Evolutionary conservation across 2,113 vertebrate species (phyloP), one percentile per base, ranked within the genome.

Genomic region (Nibea albiflora): DNA sequence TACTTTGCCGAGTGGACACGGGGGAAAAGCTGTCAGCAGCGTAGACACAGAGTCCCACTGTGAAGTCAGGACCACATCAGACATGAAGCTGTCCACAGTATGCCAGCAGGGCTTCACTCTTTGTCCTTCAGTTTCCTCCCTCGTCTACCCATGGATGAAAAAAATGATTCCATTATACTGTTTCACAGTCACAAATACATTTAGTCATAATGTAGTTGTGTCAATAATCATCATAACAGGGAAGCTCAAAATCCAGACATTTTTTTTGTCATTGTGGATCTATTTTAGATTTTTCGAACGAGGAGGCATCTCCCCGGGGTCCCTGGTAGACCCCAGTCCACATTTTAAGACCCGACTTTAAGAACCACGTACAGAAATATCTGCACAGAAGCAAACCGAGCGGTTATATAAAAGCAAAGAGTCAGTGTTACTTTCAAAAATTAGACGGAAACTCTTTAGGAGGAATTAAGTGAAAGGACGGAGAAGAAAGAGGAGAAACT

Each of bases 11-110:
- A 85, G 71, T 85, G 73, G 82, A 87, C 84, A 58, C 44, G 64
- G 71, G 76, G 81, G 86, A 77, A 69, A 75, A 83, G 72, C 82
- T 85, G 88, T 89, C 85, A 89, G 77, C 88, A 83, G 80, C 88
- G 62, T 11, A 79, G 79, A 84, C 88, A 85, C 49, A 72, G 78
- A 81, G 70, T 89, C 92, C 92, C 79, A 92, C 90, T 94, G 93
- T 92, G 92, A 92, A 89, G 92, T 92, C 90, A 86, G 89, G 88
- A 90, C 86, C 89, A 92, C 89, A 86, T 90, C 89, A 92, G 88
- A 90, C 85, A 90, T 87, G 88, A 93, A 89, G 89, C 90, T 93
- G 88, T 93, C 92, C 89, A 85, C 92, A 90, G 88, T 85, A 90
- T 80, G 91, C 76, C 85, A 86, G 78, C 86, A 84, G 85, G 85